phyloP scores from a whole-genome alignment of 2,888 invertebrate species.

The Aspidiotus destructor region DNA sequence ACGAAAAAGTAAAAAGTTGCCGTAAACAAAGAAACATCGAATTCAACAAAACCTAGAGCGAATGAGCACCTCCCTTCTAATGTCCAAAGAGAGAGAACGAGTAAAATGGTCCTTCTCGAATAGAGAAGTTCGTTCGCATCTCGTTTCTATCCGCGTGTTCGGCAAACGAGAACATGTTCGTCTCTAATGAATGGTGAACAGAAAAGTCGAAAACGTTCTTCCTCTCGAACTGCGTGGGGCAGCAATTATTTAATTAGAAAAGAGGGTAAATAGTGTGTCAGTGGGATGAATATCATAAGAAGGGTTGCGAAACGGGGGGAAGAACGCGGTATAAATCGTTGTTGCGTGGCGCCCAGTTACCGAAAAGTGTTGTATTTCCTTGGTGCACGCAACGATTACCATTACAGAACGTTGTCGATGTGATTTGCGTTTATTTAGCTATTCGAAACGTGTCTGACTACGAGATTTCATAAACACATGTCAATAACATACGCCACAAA shows the following conservation, averaged over 20 bases:
- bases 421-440: no score
- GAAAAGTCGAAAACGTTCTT: not conserved
- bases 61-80: constrained; percentile 30
- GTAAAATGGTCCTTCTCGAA: constrained; percentile 17
- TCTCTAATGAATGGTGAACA: not conserved
- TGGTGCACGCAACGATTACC: no score
- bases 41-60: constrained; percentile 20
- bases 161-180: not conserved
- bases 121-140: not conserved
- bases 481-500: no score
- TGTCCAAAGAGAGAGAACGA: constrained; percentile 32
- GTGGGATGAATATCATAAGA: constrained; percentile 21
- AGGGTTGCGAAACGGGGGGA: not conserved
- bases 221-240: not conserved
- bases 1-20: constrained; percentile 19
- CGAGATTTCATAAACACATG: no score
- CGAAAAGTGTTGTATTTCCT: no score
- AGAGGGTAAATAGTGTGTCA: constrained; percentile 32
- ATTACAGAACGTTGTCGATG: no score
- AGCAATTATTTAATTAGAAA: constrained; percentile 30
- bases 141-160: not conserved
- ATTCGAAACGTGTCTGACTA: no score
- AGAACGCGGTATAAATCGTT: not conserved
- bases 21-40: constrained; percentile 14
- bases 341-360: no score